phyloP scores from a whole-genome alignment of 2,113 vertebrate species.

The Notiomystis cincta region DNA sequence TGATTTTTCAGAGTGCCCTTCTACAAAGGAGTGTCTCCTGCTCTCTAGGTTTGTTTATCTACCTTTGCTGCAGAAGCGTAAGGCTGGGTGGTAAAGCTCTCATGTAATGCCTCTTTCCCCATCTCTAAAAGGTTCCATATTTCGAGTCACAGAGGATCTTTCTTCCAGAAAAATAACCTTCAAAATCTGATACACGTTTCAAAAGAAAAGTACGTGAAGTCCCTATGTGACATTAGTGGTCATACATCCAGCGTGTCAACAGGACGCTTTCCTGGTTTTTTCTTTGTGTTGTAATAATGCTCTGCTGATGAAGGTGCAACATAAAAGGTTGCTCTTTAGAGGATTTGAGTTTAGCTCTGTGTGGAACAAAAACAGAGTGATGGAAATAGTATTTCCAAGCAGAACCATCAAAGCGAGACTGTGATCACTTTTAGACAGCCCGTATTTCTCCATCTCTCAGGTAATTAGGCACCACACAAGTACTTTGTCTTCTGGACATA shows the following conservation, averaged over 20 bases:
- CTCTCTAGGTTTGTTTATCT: neutral
- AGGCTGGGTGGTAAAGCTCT: neutral
- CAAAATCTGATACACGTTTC: neutral
- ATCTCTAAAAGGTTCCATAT: neutral
- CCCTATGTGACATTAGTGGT: neutral
- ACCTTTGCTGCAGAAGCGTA: rapidly evolving
- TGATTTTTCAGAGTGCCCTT: neutral
- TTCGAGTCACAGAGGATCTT: neutral
- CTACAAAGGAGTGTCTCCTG: neutral
- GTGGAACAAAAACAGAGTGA: neutral
- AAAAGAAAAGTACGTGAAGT: neutral
- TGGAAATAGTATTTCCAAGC: neutral
- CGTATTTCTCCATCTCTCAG: neutral
- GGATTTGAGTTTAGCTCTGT: neutral
- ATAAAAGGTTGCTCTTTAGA: neutral
- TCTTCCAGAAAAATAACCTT: neutral
- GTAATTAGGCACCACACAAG: neutral
- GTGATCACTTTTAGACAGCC: neutral
- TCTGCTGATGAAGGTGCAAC: neutral
- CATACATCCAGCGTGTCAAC: neutral
- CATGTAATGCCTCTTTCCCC: neutral
- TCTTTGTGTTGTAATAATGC: neutral
- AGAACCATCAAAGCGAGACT: neutral
- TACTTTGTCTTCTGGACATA: neutral
- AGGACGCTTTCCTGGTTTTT: neutral